phyloP scores from a whole-genome alignment of 2,888 invertebrate species.

The Agrochola lota region DNA sequence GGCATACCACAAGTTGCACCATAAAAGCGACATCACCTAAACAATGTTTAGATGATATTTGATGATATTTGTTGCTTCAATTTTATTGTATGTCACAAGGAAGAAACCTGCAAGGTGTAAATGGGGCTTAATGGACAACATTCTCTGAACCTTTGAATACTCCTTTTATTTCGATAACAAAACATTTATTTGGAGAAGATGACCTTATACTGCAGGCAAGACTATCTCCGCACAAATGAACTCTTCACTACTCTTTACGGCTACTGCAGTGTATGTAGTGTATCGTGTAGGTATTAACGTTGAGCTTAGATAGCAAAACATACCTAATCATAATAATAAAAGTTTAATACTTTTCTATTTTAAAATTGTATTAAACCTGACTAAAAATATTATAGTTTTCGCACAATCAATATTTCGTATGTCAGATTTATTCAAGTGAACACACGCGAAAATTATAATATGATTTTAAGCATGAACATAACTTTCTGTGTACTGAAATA shows the following conservation, averaged over 20 bases:
- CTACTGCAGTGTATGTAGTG: background rate
- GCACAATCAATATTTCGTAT: background rate
- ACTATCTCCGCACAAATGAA: background rate
- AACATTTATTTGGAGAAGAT: background rate
- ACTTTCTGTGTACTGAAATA: background rate
- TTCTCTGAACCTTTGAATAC: background rate
- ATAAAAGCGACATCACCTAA: background rate
- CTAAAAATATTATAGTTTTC: background rate
- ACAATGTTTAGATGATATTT: background rate
- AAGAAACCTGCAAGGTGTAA: background rate
- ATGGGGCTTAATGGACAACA: background rate
- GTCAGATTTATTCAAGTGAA: background rate
- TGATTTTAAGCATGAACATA: background rate
- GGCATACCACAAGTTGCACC: background rate
- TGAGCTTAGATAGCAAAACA: background rate
- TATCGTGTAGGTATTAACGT: background rate
- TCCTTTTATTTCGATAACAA: background rate
- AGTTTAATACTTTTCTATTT: background rate
- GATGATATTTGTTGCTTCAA: background rate
- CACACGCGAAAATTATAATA: background rate
- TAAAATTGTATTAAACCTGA: background rate
- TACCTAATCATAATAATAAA: background rate
- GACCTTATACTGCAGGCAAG: background rate
- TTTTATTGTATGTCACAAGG: background rate
- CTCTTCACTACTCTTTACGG: too few relatives aligned